Evolutionary conservation across 2,888 invertebrate genomes (phyloP), one percentile per base, ranked within the genome.

Genomic region (Auanema sp.): DNA sequence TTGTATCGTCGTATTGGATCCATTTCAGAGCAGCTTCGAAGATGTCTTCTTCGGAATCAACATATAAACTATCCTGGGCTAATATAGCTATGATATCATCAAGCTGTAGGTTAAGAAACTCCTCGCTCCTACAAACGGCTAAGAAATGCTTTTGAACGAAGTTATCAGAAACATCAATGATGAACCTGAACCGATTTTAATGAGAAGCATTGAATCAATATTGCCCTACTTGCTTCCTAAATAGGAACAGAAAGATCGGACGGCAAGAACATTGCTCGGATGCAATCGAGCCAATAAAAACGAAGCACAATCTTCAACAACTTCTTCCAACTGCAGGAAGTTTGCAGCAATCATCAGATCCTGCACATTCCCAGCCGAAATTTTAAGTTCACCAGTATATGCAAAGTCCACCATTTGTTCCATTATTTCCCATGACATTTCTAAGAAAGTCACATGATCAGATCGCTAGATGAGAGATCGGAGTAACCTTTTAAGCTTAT

Each of bases 11-110:
- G 72, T 88, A 88, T 81, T 90, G 90, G 6, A 89, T 88, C 93
- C 92, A 93, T 52, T 89, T 85, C 88, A 92, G 89, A 47, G 90
- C 90, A 1, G 91, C 91, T 84, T 91, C 91, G 86, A 92, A 92
- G 41, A 92, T 91, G 85, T 88, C 74, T 83, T 91, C 91, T 83
- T 92, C 92, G 43, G 87, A 87, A 65, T 88, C 88, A 1, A 92
- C 90, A 84, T 91, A 89, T 1, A 92, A 86, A 81, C 91, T 90
- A 85, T 92, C 92, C 64, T 90, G 87, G 23, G 88, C 87, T 55
- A 92, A 86, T 59, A 92, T 87, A 58, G 89, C 47, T 3, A 66
- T 24, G 2, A 67, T 60, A 11, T 72, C 65, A 1, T 67, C 67
- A 0, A 68, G 16, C 8, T 57, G 47, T 58, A 80, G 58, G 12